Conservation (phyloP, 1,140 invertebrate species). For the Ceratosolen solmsi region DNA sequence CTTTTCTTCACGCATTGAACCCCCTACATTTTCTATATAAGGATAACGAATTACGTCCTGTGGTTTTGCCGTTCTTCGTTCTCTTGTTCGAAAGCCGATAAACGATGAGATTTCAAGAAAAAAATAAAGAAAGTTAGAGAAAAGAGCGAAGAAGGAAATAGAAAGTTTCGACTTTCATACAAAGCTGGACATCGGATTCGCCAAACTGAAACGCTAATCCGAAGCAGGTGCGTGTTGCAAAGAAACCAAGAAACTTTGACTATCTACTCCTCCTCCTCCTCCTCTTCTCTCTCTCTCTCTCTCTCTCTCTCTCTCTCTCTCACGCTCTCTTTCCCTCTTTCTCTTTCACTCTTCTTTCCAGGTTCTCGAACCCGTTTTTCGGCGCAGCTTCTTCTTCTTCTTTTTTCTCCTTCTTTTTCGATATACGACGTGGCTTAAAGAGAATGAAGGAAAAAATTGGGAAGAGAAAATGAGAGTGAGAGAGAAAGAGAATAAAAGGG, state of each 20-base stretch:
- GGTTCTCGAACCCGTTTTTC: constrained; percentile 40
- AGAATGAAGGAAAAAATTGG: neutral
- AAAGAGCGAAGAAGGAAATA: constrained; percentile 23
- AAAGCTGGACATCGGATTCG: constrained; percentile 19
- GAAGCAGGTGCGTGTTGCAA: constrained; percentile 29
- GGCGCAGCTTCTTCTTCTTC: constrained; percentile 8
- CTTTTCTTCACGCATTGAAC: constrained; percentile 17
- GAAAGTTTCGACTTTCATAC: constrained; percentile 25
- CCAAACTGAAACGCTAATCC: constrained; percentile 24
- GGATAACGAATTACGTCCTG: constrained; percentile 17
- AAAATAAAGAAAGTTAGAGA: neutral
- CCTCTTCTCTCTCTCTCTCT: neutral
- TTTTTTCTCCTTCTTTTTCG: neutral
- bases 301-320: neutral
- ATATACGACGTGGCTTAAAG: constrained; percentile 7
- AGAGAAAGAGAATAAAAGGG: neutral
- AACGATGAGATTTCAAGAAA: constrained; percentile 16
- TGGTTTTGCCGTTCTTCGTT: neutral
- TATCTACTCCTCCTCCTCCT: neutral
- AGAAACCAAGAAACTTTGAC: neutral
- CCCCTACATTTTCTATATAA: constrained; percentile 18
- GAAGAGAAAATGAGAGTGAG: neutral
- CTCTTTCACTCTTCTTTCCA: neutral
- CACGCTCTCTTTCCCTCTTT: neutral
- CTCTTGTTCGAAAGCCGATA: constrained; percentile 23